Base-by-base conservation (phyloP, 2,888 invertebrate species). In the Lasiommata megera region DNA sequence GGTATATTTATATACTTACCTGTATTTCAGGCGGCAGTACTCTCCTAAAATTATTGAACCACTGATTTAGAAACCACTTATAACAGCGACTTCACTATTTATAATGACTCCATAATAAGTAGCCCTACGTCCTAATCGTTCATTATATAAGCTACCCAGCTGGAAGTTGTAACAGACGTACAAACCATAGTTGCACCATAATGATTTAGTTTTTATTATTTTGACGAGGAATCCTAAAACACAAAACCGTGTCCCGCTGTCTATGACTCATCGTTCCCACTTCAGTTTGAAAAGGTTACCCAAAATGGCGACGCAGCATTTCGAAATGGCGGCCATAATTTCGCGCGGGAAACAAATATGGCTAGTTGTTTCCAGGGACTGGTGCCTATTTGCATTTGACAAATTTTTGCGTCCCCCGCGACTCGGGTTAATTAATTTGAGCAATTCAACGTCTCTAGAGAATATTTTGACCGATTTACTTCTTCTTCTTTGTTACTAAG, bases 381-480 rank as follows among this genome's bases (percentile, higher is more conserved):
- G 37, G 12, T 37, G 37, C 46, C 47, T 43, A 53, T 55, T 61
- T 61, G 61, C 61, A 57, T 61, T 61, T 61, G 61, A 57, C 61
- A 60, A 60, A 60, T 55, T 54, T 56, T 52, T 41, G 18, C 47
- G 61, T 58, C 60, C 54, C 54, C 43, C 53, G 36, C 54, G 41
- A 40, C 28, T 9, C 11, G 11, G 34, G 11, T 37, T 12, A 14
- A 14, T 12, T 37, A 37, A 37, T 37, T 37, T 37, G n/a, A 36
- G 36, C n/a, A 12, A 3, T 36, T 36, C n/a, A 12, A 2, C 7
- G 7, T 31, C n/a, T n/a, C n/a, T 34, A 3, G 11, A 9, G 16
- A 8, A 16, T 38, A 14, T 16, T 16, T 8, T 6, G 16, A 14
- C 14, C 16, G 1, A 23, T 23, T 23, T 23, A 23, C n/a, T n/a